phyloP scores from a whole-genome alignment of 1,140 invertebrate species.

The Drosophila auraria region DNA sequence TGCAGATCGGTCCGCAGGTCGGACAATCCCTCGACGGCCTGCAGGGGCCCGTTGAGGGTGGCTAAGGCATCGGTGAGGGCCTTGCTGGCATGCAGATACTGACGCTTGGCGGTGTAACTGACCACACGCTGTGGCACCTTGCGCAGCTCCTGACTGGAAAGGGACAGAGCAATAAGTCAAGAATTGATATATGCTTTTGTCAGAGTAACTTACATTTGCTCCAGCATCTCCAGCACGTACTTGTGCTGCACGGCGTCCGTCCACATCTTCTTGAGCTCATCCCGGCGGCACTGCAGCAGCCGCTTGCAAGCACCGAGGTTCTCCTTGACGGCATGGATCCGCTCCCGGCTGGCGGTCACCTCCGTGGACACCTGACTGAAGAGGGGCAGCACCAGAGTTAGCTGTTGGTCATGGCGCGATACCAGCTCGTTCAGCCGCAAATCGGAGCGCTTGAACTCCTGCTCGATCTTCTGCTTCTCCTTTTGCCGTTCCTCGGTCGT shows the following conservation, averaged over 20 bases:
- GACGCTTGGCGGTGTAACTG: constrained; percentile 89
- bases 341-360: constrained; percentile 89
- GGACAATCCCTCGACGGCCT: constrained; percentile 92
- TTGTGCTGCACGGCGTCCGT: constrained; percentile 96
- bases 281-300: constrained; percentile 94
- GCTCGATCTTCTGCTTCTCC: constrained; percentile 96
- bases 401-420: constrained; percentile 93
- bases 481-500: constrained; percentile 97
- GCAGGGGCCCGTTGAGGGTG: constrained; percentile 90
- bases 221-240: constrained; percentile 93
- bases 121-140: constrained; percentile 92
- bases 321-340: constrained; percentile 94
- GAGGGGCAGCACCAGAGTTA: constrained; percentile 90
- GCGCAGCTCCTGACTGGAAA: constrained; percentile 90
- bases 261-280: constrained; percentile 97
- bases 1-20: constrained; percentile 91
- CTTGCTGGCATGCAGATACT: constrained; percentile 95
- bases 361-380: constrained; percentile 84
- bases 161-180: neutral
- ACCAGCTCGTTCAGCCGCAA: constrained; percentile 94
- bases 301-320: constrained; percentile 96
- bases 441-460: constrained; percentile 96
- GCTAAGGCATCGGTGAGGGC: constrained; percentile 90
- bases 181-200: neutral
- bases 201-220: constrained; percentile 91